Base-by-base conservation (phyloP, 2,888 invertebrate species). In the Morpho helenor region DNA sequence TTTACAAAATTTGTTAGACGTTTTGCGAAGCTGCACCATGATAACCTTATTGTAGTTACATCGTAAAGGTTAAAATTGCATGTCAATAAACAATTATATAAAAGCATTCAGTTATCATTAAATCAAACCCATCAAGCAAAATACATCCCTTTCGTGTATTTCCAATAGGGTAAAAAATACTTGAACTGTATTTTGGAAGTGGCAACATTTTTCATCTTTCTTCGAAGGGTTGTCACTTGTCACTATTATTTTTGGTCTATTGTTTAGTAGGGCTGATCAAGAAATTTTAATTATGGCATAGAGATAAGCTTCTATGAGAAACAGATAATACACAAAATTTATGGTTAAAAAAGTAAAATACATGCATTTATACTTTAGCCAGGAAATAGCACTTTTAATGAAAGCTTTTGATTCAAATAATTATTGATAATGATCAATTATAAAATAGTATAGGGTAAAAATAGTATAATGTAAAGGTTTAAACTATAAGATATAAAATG, bases 1-100 rank as follows among this genome's bases (percentile, higher is more conserved):
- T 91, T 91, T 91, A 91, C 91, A 89, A 91, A 91, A 91, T 89
- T 89, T 86, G 80, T 83, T 79, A 82, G 82, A 84, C 80, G 82
- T 83, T 84, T 83, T 83, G 80, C 77, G 75, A 73, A 74, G 75
- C 73, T 68, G 51, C 62, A 68, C 72, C 70, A 70, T 68, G 67
- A 69, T 71, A 73, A 77, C 82, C 76, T 76, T 81, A 80, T 64
- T 61, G 65, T 62, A 65, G 55, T 55, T 44, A 9, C 57, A 57
- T 69, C 67, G 63, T 83, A 88, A 73, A 77, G 84, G 68, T 56
- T 76, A 77, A 69, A 82, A 77, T 89, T 76, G 82, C 71, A 64
- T 79, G 74, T 63, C 76, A 70, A 64, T 68, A 66, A 59, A 63
- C 63, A 49, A 42, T 42, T 54, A 57, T 52, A 48, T 67, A 64